phyloP scores from a whole-genome alignment of 2,888 invertebrate genomes.

The Aporophyla nigra region DNA sequence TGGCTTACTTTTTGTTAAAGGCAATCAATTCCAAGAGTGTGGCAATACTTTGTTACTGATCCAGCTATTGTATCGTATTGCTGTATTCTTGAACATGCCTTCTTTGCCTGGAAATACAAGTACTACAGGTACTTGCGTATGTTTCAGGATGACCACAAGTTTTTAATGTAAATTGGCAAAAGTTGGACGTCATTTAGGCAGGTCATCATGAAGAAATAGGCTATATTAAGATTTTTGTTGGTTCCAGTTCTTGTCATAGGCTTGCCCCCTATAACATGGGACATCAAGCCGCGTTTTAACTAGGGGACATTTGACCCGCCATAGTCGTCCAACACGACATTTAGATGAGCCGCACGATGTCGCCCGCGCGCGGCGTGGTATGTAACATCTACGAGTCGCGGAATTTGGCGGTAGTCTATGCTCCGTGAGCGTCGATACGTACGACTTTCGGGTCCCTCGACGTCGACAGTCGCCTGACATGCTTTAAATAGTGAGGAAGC shows the following conservation, averaged over 20 bases:
- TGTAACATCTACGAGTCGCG: no score
- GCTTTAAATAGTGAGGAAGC: no score
- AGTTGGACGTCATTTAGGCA: slow-evolving; percentile 13
- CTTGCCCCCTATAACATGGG: neutral
- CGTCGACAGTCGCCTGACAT: no score
- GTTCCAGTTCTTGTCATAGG: neutral
- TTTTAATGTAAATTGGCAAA: slow-evolving; percentile 10
- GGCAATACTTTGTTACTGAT: slow-evolving; percentile 36
- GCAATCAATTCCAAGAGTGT: slow-evolving; percentile 27
- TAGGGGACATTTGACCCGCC: no score
- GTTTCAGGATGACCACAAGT: slow-evolving; percentile 26
- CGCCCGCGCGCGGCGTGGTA: no score
- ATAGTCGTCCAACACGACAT: no score
- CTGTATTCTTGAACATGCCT: slow-evolving; percentile 29
- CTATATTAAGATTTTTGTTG: slow-evolving; percentile 5
- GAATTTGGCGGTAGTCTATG: no score
- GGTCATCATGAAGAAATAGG: slow-evolving; percentile 3
- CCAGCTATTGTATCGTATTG: slow-evolving; percentile 17
- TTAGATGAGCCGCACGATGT: no score
- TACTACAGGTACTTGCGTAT: slow-evolving; percentile 37
- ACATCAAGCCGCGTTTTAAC: neutral
- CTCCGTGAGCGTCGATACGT: no score
- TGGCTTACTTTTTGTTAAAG: slow-evolving; percentile 60
- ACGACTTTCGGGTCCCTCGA: no score
- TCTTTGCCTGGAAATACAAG: slow-evolving; percentile 32